phyloP scores from a whole-genome alignment of 2,797 vertebrate species.

The Ambastaia sidthimunki region DNA sequence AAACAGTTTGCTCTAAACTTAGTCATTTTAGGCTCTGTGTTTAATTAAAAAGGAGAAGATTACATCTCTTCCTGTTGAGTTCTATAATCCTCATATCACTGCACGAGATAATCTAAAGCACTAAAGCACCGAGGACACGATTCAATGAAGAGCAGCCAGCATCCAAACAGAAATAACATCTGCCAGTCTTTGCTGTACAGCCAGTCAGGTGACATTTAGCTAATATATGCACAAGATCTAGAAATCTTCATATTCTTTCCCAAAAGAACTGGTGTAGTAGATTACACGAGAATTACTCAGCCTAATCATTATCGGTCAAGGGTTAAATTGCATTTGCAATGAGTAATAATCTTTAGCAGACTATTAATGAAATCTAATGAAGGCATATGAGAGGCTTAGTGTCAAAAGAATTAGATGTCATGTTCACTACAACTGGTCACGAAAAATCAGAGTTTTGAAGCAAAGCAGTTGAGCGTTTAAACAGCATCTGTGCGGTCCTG shows the following conservation, averaged over 20 bases:
- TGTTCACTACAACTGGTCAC: slow-evolving; percentile 27
- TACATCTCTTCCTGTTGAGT: slow-evolving; percentile 25
- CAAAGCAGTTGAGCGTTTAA: slow-evolving; percentile 1
- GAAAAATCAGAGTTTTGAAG: slow-evolving; percentile 8
- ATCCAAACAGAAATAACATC: slow-evolving; percentile 15
- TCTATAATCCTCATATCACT: slow-evolving; percentile 35
- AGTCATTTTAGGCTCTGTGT: slow-evolving; percentile 16
- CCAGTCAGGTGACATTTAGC: slow-evolving; percentile 15
- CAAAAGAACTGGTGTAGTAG: slow-evolving; percentile 2
- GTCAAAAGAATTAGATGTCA: slow-evolving; percentile 46
- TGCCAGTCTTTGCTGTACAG: slow-evolving; percentile 5
- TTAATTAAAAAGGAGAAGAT: slow-evolving; percentile 23
- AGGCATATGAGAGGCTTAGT: slow-evolving; percentile 38
- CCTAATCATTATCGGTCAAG: slow-evolving; percentile 24
- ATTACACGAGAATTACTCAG: slow-evolving; percentile 3
- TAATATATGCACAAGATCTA: slow-evolving; percentile 23
- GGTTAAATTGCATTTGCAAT: slow-evolving; percentile 28
- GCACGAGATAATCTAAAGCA: slow-evolving; percentile 29
- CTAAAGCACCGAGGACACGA: slow-evolving; percentile 3
- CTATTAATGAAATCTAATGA: slow-evolving; percentile 45
- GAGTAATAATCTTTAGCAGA: slow-evolving; percentile 48
- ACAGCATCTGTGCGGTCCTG: background rate
- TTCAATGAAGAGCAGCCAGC: slow-evolving; percentile 23
- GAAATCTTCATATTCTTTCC: slow-evolving; percentile 24
- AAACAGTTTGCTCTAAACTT: background rate